Evolutionary conservation across 1,140 invertebrate genomes (phyloP).

Genomic region (Cephus cinctus): DNA sequence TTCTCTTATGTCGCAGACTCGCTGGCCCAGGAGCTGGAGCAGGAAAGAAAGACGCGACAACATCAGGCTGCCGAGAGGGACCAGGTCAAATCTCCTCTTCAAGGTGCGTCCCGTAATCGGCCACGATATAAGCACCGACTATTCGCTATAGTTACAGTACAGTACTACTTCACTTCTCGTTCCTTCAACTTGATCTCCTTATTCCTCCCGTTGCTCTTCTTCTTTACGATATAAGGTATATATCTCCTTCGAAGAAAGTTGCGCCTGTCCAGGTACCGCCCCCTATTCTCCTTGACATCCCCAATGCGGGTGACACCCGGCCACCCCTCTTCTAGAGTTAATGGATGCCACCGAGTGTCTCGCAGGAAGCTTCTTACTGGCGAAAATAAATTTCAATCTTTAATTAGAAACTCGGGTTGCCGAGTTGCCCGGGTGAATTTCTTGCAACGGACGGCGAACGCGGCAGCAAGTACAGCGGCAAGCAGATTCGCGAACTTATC

Average conservation of each 20-base stretch:
- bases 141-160: too few relatives aligned
- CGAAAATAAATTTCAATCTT: constrained; percentile 46
- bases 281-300: too few relatives aligned
- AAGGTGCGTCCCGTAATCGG: constrained; percentile 60
- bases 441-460: constrained; percentile 18
- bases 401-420: constrained; percentile 55
- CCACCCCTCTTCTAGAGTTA: too few relatives aligned
- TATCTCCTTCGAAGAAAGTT: too few relatives aligned
- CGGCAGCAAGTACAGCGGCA: neutral
- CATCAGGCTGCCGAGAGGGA: constrained; percentile 74
- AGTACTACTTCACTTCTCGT: too few relatives aligned
- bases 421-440: constrained; percentile 7
- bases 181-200: too few relatives aligned
- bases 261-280: too few relatives aligned
- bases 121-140: too few relatives aligned
- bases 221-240: too few relatives aligned
- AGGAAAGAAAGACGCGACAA: constrained; percentile 80
- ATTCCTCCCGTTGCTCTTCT: too few relatives aligned
- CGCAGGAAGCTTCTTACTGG: constrained; percentile 24
- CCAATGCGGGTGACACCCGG: too few relatives aligned
- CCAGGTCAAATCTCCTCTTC: constrained; percentile 76
- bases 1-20: constrained; percentile 67
- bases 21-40: constrained; percentile 79
- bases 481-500: constrained; percentile 31
- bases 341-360: too few relatives aligned